Conservation (phyloP, 2,888 invertebrate genomes). For the Orchesellides sinensis region DNA sequence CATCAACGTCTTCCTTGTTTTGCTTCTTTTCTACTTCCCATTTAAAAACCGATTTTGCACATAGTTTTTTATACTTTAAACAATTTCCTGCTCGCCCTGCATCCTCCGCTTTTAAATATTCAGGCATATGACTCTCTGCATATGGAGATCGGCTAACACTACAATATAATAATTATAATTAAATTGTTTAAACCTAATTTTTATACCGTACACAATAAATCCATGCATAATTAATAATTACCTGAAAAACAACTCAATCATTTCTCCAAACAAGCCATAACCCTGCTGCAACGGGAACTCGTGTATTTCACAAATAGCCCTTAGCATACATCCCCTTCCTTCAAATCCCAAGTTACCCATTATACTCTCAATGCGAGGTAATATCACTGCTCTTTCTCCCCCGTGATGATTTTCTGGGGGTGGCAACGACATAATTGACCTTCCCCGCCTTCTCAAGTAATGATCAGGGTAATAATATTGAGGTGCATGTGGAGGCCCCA, state of each 20-base stretch:
- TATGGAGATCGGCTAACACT: slow-evolving; percentile 71
- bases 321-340: slow-evolving; percentile 69
- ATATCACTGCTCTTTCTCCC: slow-evolving; percentile 71
- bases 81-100: slow-evolving; percentile 61
- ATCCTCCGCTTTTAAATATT: slow-evolving; percentile 70
- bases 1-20: too few relatives aligned
- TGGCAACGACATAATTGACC: slow-evolving; percentile 68
- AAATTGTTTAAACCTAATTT: not conserved
- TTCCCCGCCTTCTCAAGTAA: too few relatives aligned
- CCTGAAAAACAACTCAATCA: slow-evolving; percentile 72
- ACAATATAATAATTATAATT: slow-evolving; percentile 1
- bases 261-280: slow-evolving; percentile 72
- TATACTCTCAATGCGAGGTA: slow-evolving; percentile 69
- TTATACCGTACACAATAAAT: not conserved
- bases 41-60: slow-evolving; percentile 56
- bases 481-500: not conserved
- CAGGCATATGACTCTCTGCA: slow-evolving; percentile 71
- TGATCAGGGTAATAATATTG: not conserved
- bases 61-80: slow-evolving; percentile 13
- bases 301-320: slow-evolving; percentile 73
- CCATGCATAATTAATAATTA: slow-evolving; percentile 4
- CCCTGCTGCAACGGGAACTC: slow-evolving; percentile 69
- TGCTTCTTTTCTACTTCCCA: slow-evolving; percentile 27
- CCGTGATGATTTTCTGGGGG: slow-evolving; percentile 70
- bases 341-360: slow-evolving; percentile 66